phyloP scores from a whole-genome alignment of 2,113 vertebrate genomes.

The Prionailurus bengalensis region DNA sequence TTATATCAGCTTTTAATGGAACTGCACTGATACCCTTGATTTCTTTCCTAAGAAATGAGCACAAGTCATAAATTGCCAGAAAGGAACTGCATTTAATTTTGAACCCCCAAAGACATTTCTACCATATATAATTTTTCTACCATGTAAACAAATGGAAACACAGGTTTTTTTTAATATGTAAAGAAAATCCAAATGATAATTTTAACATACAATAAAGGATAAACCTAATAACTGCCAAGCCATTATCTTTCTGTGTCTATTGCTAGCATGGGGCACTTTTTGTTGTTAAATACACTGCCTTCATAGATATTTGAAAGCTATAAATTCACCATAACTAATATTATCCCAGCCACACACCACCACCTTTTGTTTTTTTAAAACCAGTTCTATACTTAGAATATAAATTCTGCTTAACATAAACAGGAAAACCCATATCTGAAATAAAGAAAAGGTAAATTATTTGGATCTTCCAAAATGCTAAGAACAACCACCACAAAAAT shows the following conservation, averaged over 20 bases:
- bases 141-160: not conserved
- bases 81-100: constrained; percentile 27
- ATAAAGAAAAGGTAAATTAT: not conserved
- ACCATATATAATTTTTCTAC: not conserved
- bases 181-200: constrained; percentile 20
- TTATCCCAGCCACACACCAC: not conserved
- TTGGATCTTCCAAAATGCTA: not conserved
- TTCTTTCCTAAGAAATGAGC: constrained; percentile 6
- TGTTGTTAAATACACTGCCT: not conserved
- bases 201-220: not conserved
- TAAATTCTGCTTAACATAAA: constrained; percentile 37
- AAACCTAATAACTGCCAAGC: not conserved
- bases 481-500: not conserved
- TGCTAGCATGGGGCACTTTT: not conserved
- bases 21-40: not conserved
- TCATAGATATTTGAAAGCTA: not conserved
- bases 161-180: not conserved
- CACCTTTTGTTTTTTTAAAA: not conserved
- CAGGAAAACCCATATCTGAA: constrained; percentile 17
- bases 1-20: constrained; percentile 31
- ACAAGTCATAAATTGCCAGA: constrained; percentile 32
- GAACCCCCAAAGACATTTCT: not conserved
- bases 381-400: constrained; percentile 27
- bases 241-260: not conserved
- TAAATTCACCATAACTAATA: constrained; percentile 4